phyloP scores from a whole-genome alignment of 2,888 invertebrate genomes.

The Apotomis turbidana region DNA sequence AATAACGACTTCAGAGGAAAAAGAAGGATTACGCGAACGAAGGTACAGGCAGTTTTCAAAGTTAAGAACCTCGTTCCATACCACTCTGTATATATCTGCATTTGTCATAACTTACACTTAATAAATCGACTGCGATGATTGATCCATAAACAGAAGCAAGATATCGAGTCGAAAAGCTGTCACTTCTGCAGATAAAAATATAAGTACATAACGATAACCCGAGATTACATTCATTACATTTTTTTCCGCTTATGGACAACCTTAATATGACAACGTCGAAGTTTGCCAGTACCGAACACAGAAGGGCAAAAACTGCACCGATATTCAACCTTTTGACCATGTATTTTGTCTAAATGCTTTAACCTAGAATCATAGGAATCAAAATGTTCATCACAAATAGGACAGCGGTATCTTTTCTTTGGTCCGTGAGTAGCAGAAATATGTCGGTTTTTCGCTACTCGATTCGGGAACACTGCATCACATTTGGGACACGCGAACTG shows the following conservation, averaged over 20 bases:
- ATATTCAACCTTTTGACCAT: slow-evolving; percentile 62
- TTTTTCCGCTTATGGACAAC: slow-evolving; percentile 59
- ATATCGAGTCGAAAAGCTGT: neutral
- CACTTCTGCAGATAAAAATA: neutral
- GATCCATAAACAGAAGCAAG: neutral
- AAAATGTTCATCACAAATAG: slow-evolving; percentile 61
- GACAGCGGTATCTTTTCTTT: slow-evolving; percentile 64
- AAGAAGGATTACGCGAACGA: too few relatives aligned
- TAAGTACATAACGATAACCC: neutral
- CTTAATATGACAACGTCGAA: slow-evolving; percentile 68
- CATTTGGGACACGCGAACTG: slow-evolving; percentile 72
- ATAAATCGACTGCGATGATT: neutral
- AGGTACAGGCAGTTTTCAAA: too few relatives aligned
- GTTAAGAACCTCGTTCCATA: too few relatives aligned
- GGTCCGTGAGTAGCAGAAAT: slow-evolving; percentile 55
- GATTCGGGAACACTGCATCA: slow-evolving; percentile 63
- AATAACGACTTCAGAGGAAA: too few relatives aligned
- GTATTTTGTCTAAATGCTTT: slow-evolving; percentile 59
- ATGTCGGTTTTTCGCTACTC: slow-evolving; percentile 58
- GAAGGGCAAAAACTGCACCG: slow-evolving; percentile 59
- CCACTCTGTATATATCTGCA: too few relatives aligned
- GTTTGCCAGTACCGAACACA: slow-evolving; percentile 62
- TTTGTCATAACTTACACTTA: too few relatives aligned
- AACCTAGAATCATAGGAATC: slow-evolving; percentile 60
- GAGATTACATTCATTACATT: slow-evolving; percentile 40